phyloP scores from a whole-genome alignment of 2,113 vertebrate genomes.

The Thermophis baileyi region DNA sequence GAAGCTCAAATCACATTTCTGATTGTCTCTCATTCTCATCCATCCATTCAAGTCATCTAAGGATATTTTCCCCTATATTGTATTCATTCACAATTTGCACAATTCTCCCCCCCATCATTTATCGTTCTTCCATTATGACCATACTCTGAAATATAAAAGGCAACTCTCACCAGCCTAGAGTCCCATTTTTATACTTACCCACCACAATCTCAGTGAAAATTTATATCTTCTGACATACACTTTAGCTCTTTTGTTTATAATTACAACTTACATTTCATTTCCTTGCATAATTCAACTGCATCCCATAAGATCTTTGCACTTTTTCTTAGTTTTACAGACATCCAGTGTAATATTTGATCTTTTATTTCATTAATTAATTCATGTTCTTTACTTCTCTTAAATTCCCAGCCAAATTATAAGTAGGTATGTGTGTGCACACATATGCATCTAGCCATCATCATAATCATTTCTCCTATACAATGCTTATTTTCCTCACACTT shows the following conservation, averaged over 20 bases:
- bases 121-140: background rate
- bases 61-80: background rate
- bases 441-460: background rate
- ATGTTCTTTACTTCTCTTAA: background rate
- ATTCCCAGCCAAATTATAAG: background rate
- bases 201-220: background rate
- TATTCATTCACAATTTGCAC: background rate
- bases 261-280: background rate
- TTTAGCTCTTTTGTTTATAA: background rate
- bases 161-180: background rate
- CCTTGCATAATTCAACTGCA: background rate
- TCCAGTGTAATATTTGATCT: background rate
- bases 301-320: background rate
- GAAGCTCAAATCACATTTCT: too few species aligned
- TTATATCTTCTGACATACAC: background rate
- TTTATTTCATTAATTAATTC: background rate
- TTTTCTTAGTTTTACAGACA: background rate
- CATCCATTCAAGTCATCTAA: background rate
- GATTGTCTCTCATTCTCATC: background rate
- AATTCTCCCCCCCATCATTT: background rate
- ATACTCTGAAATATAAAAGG: background rate
- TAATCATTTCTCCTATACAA: background rate
- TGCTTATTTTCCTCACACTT: background rate
- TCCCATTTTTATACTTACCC: background rate
- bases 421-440: background rate